Conservation (phyloP, 2,113 vertebrate species). For the Cebus imitator region DNA sequence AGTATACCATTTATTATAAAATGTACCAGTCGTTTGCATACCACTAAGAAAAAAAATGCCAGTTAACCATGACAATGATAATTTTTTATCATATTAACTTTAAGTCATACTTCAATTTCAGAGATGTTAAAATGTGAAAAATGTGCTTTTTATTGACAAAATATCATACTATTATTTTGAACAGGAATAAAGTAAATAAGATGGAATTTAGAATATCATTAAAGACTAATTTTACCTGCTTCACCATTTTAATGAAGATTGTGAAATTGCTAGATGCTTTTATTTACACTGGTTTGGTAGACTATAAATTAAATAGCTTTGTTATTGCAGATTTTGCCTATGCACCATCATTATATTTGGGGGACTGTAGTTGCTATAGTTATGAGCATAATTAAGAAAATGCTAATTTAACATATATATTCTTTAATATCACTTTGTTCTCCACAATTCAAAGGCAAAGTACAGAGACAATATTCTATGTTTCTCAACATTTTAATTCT, state of each 20-base stretch:
- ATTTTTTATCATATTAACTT: neutral
- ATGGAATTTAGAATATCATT: neutral
- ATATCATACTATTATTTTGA: neutral
- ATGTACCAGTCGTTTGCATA: neutral
- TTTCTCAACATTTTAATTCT: neutral
- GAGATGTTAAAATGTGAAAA: neutral
- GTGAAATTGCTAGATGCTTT: neutral
- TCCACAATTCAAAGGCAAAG: neutral
- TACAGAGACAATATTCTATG: neutral
- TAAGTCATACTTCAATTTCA: neutral
- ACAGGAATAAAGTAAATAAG: neutral
- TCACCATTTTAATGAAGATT: neutral
- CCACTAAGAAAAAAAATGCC: neutral
- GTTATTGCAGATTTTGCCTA: neutral
- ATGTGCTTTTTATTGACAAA: neutral
- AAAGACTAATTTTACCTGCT: neutral
- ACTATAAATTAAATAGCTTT: conserved; percentile 2
- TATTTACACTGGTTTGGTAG: neutral
- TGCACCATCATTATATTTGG: neutral
- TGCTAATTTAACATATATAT: neutral
- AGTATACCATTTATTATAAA: neutral
- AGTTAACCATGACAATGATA: neutral
- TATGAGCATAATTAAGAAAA: conserved; percentile 12
- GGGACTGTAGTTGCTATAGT: neutral
- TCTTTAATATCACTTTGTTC: neutral